Evolutionary conservation across 2,888 invertebrate genomes (phyloP).

Genomic region (Caenorhabditis panamensis): DNA sequence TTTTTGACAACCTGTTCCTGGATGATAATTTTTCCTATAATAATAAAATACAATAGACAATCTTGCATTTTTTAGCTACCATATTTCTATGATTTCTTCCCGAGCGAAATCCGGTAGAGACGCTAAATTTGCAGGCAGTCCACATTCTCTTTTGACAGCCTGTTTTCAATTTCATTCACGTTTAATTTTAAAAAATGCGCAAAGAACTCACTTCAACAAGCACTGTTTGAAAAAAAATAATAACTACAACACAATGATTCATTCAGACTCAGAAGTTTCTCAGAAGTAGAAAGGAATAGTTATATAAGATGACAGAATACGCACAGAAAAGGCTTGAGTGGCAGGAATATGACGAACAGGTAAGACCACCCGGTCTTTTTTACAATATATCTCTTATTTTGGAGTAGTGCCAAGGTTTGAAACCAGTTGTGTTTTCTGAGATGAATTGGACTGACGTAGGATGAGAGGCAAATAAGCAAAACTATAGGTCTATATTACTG

Average conservation of each 20-base stretch:
- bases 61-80: no score
- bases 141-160: conserved; percentile 66
- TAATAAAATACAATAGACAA: no score
- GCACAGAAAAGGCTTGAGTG: conserved; percentile 37
- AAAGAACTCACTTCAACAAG: not conserved
- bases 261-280: not conserved
- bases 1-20: conserved; percentile 73
- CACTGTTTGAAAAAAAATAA: not conserved
- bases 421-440: conserved; percentile 56
- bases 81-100: conserved; percentile 77
- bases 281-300: no score
- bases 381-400: conserved; percentile 52
- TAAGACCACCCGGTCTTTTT: conserved; percentile 53
- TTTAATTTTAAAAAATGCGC: not conserved
- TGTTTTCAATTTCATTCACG: not conserved
- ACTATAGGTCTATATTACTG: conserved; percentile 31
- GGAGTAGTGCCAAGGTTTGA: conserved; percentile 53
- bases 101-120: conserved; percentile 76
- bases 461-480: not conserved
- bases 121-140: conserved; percentile 71
- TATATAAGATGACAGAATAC: conserved; percentile 34
- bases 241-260: not conserved
- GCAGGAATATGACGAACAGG: conserved; percentile 58
- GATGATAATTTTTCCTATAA: conserved; percentile 76
- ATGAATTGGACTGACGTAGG: conserved; percentile 43